These are phyloP conservation scores for Clarias magur DNA, from an alignment of 2,113 vertebrate genomes.

Conservation along the genomic window DNA sequence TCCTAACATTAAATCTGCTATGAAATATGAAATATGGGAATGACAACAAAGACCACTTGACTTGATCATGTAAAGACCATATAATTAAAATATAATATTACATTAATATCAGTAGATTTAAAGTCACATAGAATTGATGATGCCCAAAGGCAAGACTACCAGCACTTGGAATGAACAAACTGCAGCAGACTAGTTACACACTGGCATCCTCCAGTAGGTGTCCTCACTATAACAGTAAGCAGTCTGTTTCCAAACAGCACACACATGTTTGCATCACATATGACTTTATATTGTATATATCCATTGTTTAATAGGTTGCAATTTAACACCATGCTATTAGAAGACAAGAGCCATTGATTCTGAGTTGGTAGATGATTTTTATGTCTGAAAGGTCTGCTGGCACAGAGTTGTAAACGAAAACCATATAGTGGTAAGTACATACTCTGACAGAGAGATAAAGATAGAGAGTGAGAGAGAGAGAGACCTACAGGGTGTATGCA, in stretches of 20 bases:
- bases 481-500: conserved; percentile 19
- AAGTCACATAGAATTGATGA: not conserved
- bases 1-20: not conserved
- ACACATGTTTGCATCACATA: conserved; percentile 46
- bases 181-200: conserved; percentile 26
- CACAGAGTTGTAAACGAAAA: conserved; percentile 65
- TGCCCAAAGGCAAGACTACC: not conserved
- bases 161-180: not conserved
- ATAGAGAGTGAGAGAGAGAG: conserved; percentile 44
- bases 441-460: conserved; percentile 45
- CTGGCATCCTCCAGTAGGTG: conserved; percentile 62
- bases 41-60: not conserved
- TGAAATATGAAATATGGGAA: not conserved
- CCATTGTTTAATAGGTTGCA: conserved; percentile 61
- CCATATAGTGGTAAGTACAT: conserved; percentile 55
- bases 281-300: conserved; percentile 54
- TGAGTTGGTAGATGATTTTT: conserved; percentile 65
- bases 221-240: conserved; percentile 62
- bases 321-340: conserved; percentile 63
- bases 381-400: conserved; percentile 64
- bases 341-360: conserved; percentile 59
- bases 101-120: not conserved
- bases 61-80: not conserved
- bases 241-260: conserved; percentile 47
- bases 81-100: not conserved